Percentiles rank a stretch among this genome's conserved stretches.
Conservation (phyloP, 2,888 invertebrate genomes). For the Melitaea athalia region DNA sequence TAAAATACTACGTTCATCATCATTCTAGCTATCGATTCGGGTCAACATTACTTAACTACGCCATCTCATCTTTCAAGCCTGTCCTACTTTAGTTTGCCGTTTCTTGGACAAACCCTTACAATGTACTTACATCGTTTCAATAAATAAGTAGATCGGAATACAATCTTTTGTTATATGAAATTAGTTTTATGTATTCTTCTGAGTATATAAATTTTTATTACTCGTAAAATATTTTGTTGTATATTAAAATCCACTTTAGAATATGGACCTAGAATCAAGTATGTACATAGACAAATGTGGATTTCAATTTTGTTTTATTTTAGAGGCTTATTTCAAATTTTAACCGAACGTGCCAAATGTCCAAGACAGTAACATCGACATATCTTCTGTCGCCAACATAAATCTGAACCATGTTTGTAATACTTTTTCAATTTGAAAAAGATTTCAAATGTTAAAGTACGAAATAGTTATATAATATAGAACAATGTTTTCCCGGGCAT, state of each 20-base stretch:
- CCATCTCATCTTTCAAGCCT: conserved; percentile 23
- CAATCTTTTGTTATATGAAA: neutral
- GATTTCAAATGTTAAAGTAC: conserved; percentile 16
- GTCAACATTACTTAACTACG: conserved; percentile 22
- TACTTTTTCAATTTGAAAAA: conserved; percentile 16
- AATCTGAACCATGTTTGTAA: neutral
- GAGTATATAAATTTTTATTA: neutral
- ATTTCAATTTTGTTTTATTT: conserved; percentile 1
- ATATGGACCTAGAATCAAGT: neutral
- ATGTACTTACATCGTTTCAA: neutral
- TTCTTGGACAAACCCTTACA: conserved; percentile 1
- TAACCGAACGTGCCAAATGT: neutral
- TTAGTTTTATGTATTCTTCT: neutral
- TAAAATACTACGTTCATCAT: conserved; percentile 6
- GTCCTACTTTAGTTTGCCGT: conserved; percentile 14
- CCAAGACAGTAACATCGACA: neutral
- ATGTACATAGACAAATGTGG: neutral
- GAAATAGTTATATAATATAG: conserved; percentile 53
- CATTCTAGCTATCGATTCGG: conserved; percentile 14
- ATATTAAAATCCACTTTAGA: neutral
- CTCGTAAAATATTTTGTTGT: neutral
- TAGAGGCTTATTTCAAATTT: neutral
- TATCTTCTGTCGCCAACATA: conserved; percentile 3
- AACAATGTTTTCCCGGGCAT: conserved; percentile 61
- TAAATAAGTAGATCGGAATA: neutral